Evolutionary conservation across 1,140 invertebrate species (phyloP).

Genomic region (Atopsyche davidsoni): DNA sequence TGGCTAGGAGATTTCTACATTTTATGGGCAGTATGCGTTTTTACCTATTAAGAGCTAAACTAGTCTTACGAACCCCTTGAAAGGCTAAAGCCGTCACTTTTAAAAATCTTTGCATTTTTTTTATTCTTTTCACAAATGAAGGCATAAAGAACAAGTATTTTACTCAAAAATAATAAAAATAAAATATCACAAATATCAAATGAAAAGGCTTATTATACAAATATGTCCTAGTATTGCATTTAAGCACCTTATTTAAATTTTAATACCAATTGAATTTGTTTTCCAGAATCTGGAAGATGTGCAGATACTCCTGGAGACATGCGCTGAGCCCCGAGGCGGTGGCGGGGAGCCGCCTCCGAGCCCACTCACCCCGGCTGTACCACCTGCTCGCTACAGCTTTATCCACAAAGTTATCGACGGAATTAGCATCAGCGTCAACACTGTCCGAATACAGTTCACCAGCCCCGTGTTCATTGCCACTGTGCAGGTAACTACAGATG

Average conservation of each 20-base stretch:
- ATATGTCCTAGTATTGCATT: too few relatives aligned
- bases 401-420: constrained; percentile 87
- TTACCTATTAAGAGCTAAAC: too few relatives aligned
- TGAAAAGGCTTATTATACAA: too few relatives aligned
- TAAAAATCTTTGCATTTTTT: too few relatives aligned
- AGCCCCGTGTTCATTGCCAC: constrained; percentile 91
- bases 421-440: constrained; percentile 92
- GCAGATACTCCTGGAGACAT: constrained; percentile 83
- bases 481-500: constrained; percentile 72
- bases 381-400: constrained; percentile 51
- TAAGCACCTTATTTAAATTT: background rate
- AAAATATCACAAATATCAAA: too few relatives aligned
- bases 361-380: constrained; percentile 42
- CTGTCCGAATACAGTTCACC: constrained; percentile 86
- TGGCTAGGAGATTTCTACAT: too few relatives aligned
- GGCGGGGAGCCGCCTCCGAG: constrained; percentile 42
- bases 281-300: constrained; percentile 87
- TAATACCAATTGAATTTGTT: background rate
- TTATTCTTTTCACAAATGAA: too few relatives aligned
- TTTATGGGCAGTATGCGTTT: too few relatives aligned
- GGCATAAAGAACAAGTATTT: too few relatives aligned
- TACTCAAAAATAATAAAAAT: too few relatives aligned
- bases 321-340: constrained; percentile 70
- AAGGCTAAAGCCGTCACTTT: too few relatives aligned
- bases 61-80: too few relatives aligned